Base-by-base conservation (phyloP, 2,888 invertebrate species). In the Drosophila parthenogenetica region DNA sequence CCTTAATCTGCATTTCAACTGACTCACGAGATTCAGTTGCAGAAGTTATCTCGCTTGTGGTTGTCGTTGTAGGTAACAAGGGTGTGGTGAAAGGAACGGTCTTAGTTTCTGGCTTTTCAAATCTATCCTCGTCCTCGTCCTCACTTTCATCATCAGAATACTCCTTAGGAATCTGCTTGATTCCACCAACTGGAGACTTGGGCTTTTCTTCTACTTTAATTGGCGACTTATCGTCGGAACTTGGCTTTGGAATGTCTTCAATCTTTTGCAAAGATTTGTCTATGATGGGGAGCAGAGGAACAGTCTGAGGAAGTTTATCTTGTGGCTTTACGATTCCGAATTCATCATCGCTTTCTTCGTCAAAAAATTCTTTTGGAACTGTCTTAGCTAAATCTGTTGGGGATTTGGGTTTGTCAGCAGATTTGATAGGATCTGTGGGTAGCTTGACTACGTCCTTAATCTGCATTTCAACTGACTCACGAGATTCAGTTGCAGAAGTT, bases 61-160 rank as follows among this genome's bases (percentile, higher is more conserved):
- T 69, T 55, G 13, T 64, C 8, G 16, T 43, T 4, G 17, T 17
- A 2, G 17, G 17, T 17, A 17, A 7, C 13, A 5, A 3, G 2
- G 22, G 8, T 32, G 22, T 13, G 17, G 11, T 4, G 1, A 16
- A 8, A 4, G 10, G 8, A 40, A 16, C 2, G 7, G 22, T 2
- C n/a, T 43, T 55, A 7, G 35, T 42, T 25, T 10, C 16, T 1
- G 29, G 17, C n/a, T 42, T 45, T n/a, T 25, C 46, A 46, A 25
- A 46, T 22, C 25, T 25, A 22, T 3, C 3, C 14, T 46, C 25
- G 19, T n/a, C n/a, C n/a, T n/a, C n/a, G n/a, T 43, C 35, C 14
- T 40, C 35, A 10, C 46, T 25, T 17, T 65, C 50, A 10, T 67
- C 63, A 29, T 59, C 40, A 45, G 43, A 48, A 43, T 53, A 49